A percentile compares a stretch with the other conserved stretches of the same genome.
Conservation (phyloP, 2,797 vertebrate species). For the Peromyscus nudipes region DNA sequence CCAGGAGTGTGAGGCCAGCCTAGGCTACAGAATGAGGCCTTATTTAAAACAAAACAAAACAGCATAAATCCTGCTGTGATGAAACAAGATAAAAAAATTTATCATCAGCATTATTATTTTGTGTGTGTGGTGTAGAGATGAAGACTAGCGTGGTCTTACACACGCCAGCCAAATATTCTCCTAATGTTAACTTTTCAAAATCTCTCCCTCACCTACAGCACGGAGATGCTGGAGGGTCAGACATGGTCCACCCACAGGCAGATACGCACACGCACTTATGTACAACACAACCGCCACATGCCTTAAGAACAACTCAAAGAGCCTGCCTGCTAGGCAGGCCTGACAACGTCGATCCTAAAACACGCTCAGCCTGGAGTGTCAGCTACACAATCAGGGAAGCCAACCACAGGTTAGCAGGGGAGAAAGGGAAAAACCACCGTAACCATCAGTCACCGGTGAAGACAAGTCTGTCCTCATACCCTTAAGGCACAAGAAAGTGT, state of each 20-base stretch:
- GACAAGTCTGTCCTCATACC: not conserved
- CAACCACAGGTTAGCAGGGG: not conserved
- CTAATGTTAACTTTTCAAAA: not conserved
- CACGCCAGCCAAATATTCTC: not conserved
- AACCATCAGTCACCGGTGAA: not conserved
- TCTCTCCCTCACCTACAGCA: not conserved
- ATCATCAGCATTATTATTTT: not conserved
- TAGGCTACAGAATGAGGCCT: not conserved
- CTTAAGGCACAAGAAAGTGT: not conserved
- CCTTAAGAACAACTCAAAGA: not conserved
- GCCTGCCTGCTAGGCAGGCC: not conserved
- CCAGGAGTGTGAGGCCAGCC: not conserved
- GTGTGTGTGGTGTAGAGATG: not conserved
- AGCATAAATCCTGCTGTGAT: not conserved
- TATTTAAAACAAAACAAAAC: not conserved
- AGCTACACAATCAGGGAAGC: not conserved
- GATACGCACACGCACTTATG: not conserved
- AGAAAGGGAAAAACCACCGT: conserved; percentile 13
- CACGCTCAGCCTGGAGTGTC: not conserved
- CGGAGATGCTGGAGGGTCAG: not conserved
- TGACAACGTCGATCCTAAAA: not conserved
- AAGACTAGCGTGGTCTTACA: not conserved
- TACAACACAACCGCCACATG: too few relatives aligned
- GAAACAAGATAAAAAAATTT: not conserved
- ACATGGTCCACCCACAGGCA: not conserved